Evolutionary conservation across 1,140 invertebrate species (phyloP), one percentile per base, ranked within the genome.

Genomic region (Cyphomyrmex costatus): DNA sequence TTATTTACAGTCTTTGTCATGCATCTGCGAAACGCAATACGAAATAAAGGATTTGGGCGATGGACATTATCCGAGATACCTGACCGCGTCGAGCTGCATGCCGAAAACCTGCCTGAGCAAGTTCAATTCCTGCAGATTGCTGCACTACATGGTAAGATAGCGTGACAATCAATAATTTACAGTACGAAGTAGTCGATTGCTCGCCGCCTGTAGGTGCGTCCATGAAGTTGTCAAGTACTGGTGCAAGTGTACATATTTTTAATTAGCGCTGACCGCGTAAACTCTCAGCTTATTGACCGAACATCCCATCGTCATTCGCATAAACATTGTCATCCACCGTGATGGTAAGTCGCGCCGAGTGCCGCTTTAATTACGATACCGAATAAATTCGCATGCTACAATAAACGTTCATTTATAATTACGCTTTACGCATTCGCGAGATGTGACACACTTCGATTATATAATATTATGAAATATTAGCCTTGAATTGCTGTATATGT

Each of bases 61-160:
- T 10, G 89, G 86, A 6, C 83, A 91, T 58, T 93, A 92, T 73
- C 92, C 92, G 12, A 89, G 89, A 66, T 92, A 92, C 36, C 53
- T 93, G 7, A 84, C 88, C 0, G 86, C 58, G 0, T 91, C 92
- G 2, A 71, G 21, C 0, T 93, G 93, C 61, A 84, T 78, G 4
- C 60, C 56, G 14, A 92, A 90, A 42, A 33, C 73, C 3, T 90
- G 87, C 51, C 66, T 87, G 49, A 85, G 36, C 46, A 91, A 88
- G 71, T 90, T 92, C 33, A 88, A 90, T 70, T 85, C 85, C 19
- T 93, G 92, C 68, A 88, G 78, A 79, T 56, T 91, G 30, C 86
- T 92, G 8, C 21, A 92, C 7, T 93, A 93, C 42, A 89, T 73
- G 74, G 92, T 93, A 76, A 86, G 80, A 63, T 70, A 24, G 51